Conservation (phyloP, 2,797 vertebrate species). For the Eupleurogrammus muticus region DNA sequence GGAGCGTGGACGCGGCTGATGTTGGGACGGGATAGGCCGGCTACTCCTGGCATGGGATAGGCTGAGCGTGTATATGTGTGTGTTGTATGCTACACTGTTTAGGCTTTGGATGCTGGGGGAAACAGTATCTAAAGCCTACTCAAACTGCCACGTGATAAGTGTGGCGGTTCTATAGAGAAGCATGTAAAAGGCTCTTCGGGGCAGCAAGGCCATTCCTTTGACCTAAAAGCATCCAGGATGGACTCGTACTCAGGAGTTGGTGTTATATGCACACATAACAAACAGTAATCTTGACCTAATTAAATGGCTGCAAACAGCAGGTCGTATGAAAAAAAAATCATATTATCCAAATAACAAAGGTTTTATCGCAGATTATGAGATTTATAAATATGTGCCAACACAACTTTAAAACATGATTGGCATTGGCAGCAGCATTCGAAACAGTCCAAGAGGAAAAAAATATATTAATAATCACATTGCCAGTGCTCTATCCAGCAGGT, state of each 20-base stretch:
- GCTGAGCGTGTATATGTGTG: slow-evolving; percentile 71
- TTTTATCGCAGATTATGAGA: not conserved
- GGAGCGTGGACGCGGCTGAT: slow-evolving; percentile 67
- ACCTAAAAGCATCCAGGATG: slow-evolving; percentile 44
- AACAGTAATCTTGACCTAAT: not conserved
- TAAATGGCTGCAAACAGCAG: not conserved
- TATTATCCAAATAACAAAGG: not conserved
- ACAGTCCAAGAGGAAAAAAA: slow-evolving; percentile 26
- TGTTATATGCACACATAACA: not conserved
- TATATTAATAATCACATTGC: slow-evolving; percentile 32
- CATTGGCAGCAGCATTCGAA: slow-evolving; percentile 25
- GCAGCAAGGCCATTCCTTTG: slow-evolving; percentile 44
- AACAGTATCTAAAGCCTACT: slow-evolving; percentile 65
- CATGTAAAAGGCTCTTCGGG: slow-evolving; percentile 52
- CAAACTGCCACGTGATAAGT: slow-evolving; percentile 63
- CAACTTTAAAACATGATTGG: not conserved
- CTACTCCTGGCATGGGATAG: slow-evolving; percentile 69
- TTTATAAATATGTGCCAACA: not conserved
- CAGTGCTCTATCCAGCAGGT: slow-evolving; percentile 62
- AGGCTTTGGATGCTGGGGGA: slow-evolving; percentile 58
- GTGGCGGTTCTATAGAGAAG: slow-evolving; percentile 55
- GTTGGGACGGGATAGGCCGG: slow-evolving; percentile 74
- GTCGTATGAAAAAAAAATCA: not conserved
- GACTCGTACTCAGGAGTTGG: slow-evolving; percentile 8
- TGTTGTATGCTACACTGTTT: slow-evolving; percentile 61